Percentiles rank a stretch among this genome's conserved stretches.
phyloP scores from a whole-genome alignment of 1,140 invertebrate species.

The Saccostrea echinata region DNA sequence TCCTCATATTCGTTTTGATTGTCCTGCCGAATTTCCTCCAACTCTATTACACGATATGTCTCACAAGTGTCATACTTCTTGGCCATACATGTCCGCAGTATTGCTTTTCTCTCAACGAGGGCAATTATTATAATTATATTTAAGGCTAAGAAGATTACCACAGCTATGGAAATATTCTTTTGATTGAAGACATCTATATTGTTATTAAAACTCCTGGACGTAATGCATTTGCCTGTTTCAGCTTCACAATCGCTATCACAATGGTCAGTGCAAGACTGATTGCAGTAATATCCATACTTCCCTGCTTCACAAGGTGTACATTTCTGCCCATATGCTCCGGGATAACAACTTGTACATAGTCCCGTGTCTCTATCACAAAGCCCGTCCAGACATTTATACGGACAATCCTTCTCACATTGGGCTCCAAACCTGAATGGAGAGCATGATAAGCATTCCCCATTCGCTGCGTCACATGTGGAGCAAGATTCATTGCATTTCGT shows the following conservation, averaged over 20 bases:
- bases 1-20: background rate
- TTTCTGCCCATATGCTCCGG: background rate
- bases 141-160: background rate
- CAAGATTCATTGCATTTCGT: background rate
- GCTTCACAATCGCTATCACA: background rate
- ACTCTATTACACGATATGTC: background rate
- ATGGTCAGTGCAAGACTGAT: background rate
- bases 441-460: background rate
- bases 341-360: background rate
- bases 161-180: background rate
- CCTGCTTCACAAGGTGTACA: background rate
- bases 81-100: background rate
- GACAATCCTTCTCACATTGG: background rate
- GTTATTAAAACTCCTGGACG: background rate
- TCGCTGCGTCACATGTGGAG: background rate
- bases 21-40: background rate
- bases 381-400: background rate
- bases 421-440: background rate
- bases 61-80: background rate
- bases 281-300: background rate
- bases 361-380: background rate
- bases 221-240: background rate
- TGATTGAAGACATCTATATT: background rate
- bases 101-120: background rate
- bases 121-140: background rate